Evolutionary conservation across 2,113 vertebrate species (phyloP), one percentile per base, ranked within the genome.

Genomic region (Camelus bactrianus): DNA sequence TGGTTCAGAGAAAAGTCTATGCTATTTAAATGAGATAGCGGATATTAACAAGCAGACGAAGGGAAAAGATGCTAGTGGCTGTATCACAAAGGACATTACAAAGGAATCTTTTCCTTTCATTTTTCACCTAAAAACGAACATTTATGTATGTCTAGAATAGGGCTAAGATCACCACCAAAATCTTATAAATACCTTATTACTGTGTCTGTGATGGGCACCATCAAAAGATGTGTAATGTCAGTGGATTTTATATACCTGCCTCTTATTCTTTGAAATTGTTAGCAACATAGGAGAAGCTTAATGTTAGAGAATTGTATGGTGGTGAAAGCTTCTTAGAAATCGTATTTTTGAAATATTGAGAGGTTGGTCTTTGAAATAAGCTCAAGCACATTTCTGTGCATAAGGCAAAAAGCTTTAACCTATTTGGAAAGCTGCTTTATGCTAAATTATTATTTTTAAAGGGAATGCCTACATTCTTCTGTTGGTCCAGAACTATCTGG

Each of bases 231-330:
- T 6, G 26, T n/a, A 50, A 70, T 19, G 6, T 50, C 30, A 5
- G 28, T 42, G 38, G 22, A 35, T 81, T 92, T 81, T 62, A 9
- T 14, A 19, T 26, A 32, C 32, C 54, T 65, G 46, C 64, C 28
- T 58, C 77, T 58, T 62, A 19, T 62, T 85, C 77, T 90, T 69
- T 84, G 52, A 77, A 58, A 93, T 86, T 24, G 56, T 13, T 86
- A 50, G 7, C 26, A 56, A 4, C 32, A 14, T 2, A 46, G 50
- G 72, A 94, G 52, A 58, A 81, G 48, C n/a, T 38, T 62, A 50
- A 65, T n/a, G 9, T 73, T 84, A 50, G 42, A 88, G 90, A 72
- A 79, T 10, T 73, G 4, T 20, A 42, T 28, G 32, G 20, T 80
- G 52, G 6, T 48, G 8, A 84, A 62, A 79, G 24, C 38, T 10